These are phyloP conservation scores for Drosophila buzzatii DNA, from an alignment of 2,888 invertebrate species.

Conservation along the genomic window DNA sequence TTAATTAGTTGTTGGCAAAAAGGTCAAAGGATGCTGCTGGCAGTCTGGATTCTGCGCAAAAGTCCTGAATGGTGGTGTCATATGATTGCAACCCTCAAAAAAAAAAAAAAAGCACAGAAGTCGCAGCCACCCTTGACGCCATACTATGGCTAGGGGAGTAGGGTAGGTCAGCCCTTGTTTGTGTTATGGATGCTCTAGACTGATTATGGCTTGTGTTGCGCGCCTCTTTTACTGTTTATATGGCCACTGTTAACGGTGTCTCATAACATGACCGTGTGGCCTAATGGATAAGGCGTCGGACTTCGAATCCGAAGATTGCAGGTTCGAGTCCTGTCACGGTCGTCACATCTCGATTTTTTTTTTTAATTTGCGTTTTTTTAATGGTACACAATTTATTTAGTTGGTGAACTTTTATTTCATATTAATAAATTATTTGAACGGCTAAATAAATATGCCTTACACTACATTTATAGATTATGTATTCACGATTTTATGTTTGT, in stretches of 20 bases:
- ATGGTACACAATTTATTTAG: neutral
- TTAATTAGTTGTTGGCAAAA: constrained; percentile 1
- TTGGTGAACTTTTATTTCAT: neutral
- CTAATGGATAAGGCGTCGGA: constrained; percentile 86
- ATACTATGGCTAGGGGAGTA: neutral
- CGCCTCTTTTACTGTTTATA: constrained; percentile 57
- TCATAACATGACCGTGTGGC: constrained; percentile 84
- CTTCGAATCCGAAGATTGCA: constrained; percentile 86
- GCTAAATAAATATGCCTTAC: too few species aligned
- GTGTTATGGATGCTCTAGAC: constrained; percentile 53
- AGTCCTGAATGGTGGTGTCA: constrained; percentile 14
- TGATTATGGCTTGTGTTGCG: constrained; percentile 20
- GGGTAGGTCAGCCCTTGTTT: constrained; percentile 37
- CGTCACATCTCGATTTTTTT: constrained; percentile 71
- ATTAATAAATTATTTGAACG: too few species aligned
- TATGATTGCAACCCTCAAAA: constrained; percentile 33
- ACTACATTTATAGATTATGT: too few species aligned
- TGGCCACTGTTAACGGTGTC: constrained; percentile 40
- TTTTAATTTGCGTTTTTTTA: neutral
- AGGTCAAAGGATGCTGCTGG: constrained; percentile 37
- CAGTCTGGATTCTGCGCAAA: constrained; percentile 41
- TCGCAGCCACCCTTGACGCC: constrained; percentile 38
- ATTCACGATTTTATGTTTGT: neutral
- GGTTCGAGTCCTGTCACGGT: constrained; percentile 86
- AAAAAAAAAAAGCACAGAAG: neutral